Evolutionary conservation across 1,140 invertebrate genomes (phyloP), one percentile per base, ranked within the genome.

Genomic region (Plutomurus gul): DNA sequence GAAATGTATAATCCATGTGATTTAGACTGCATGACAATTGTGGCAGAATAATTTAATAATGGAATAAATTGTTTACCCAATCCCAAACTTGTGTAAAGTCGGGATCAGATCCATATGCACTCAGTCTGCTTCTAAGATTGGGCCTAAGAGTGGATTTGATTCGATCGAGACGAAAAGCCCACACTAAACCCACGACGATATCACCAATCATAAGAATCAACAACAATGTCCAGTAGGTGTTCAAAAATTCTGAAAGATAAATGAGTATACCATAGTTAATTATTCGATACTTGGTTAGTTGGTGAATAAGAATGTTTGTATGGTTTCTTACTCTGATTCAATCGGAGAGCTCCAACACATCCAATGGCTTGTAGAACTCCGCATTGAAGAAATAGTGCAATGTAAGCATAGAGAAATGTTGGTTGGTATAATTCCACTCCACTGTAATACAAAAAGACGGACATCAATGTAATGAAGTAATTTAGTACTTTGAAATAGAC

Each of bases 221-320:
- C 60, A 96, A 87, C 3, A 95, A 87, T n/a, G 94, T 87, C 93
- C 93, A 95, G 84, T 95, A 96, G 77, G 91, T 90, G 87, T 95
- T 93, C 7, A 96, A 89, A 25, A 95, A 89, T 39, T 91, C n/a
- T n/a, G n/a, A n/a, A n/a, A n/a, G n/a, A n/a, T n/a, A n/a, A n/a
- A n/a, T n/a, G n/a, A n/a, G n/a, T n/a, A n/a, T n/a, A n/a, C n/a
- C n/a, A n/a, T n/a, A n/a, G n/a, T n/a, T n/a, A n/a, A n/a, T n/a
- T n/a, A n/a, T n/a, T n/a, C n/a, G n/a, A n/a, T n/a, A n/a, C n/a
- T n/a, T n/a, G n/a, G n/a, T n/a, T n/a, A n/a, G n/a, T n/a, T n/a
- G n/a, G n/a, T n/a, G n/a, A n/a, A n/a, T n/a, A n/a, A n/a, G n/a
- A n/a, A n/a, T n/a, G n/a, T n/a, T n/a, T n/a, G n/a, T 36, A n/a